A percentile compares a stretch with the other conserved stretches of the same genome.
These are phyloP conservation scores for Phymorhynchus buccinoides DNA, from an alignment of 1,140 invertebrate genomes.

Conservation along the genomic window DNA sequence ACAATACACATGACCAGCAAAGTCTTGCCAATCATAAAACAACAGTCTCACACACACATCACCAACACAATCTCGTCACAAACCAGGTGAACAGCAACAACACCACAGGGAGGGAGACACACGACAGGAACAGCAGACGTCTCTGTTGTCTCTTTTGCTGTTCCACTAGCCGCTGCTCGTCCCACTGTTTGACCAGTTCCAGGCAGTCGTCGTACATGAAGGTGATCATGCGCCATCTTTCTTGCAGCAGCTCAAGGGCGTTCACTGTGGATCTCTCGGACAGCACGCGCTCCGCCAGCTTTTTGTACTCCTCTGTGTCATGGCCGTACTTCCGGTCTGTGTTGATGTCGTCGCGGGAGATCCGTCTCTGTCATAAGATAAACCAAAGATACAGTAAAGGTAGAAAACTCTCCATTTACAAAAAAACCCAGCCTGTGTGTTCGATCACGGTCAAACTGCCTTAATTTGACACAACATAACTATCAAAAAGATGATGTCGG, in stretches of 20 bases:
- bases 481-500: no score
- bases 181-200: conserved; percentile 44
- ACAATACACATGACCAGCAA: no score
- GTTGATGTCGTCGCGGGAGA: conserved; percentile 44
- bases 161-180: conserved; percentile 4
- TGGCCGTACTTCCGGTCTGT: conserved; percentile 50
- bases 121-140: conserved; percentile 18
- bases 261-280: conserved; percentile 51
- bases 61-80: conserved; percentile 9
- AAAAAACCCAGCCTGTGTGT: no score
- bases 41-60: not conserved
- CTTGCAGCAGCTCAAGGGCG: conserved; percentile 56
- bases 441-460: no score
- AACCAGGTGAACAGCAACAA: conserved; percentile 13
- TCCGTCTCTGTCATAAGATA: conserved; percentile 52
- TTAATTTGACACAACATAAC: no score
- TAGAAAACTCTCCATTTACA: conserved; percentile 15
- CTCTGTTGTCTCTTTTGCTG: not conserved
- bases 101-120: conserved; percentile 17
- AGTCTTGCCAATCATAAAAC: not conserved
- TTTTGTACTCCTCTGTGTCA: conserved; percentile 50
- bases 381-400: no score
- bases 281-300: conserved; percentile 52
- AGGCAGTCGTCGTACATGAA: conserved; percentile 63
- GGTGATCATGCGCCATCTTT: conserved; percentile 63